phyloP scores from a whole-genome alignment of 2,113 vertebrate species.

The Brachyhypopomus gauderio region DNA sequence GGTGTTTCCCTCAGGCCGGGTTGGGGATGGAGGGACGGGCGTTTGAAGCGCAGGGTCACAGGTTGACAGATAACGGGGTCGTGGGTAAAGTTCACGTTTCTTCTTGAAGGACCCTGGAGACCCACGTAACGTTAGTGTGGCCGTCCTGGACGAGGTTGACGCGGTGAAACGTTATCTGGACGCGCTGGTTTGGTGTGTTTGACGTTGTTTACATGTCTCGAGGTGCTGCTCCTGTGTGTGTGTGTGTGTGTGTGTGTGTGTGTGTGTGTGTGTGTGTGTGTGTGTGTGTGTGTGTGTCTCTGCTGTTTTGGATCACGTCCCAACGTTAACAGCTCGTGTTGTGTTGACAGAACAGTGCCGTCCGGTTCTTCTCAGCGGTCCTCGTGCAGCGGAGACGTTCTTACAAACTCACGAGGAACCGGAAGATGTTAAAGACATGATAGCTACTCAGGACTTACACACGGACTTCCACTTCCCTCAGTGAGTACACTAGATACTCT shows the following conservation, averaged over 20 bases:
- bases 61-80: too few relatives aligned
- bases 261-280: too few relatives aligned
- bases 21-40: too few relatives aligned
- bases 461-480: constrained; percentile 92
- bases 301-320: neutral
- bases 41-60: too few relatives aligned
- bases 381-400: constrained; percentile 45
- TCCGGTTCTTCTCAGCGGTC: constrained; percentile 29
- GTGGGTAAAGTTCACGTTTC: too few relatives aligned
- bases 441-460: constrained; percentile 99
- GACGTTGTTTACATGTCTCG: neutral
- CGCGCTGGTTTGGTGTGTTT: neutral
- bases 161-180: neutral
- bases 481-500: neutral
- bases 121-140: too few relatives aligned
- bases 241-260: neutral
- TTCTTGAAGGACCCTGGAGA: too few relatives aligned
- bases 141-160: neutral
- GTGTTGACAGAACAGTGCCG: neutral
- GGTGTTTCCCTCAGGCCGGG: too few relatives aligned
- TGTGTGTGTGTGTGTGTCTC: neutral
- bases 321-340: too few relatives aligned
- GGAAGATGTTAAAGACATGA: constrained; percentile 99
- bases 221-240: too few relatives aligned
- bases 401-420: constrained; percentile 78